Percentiles rank a stretch among this genome's conserved stretches.
phyloP scores from a whole-genome alignment of 2,113 vertebrate genomes.

The Fulica atra region DNA sequence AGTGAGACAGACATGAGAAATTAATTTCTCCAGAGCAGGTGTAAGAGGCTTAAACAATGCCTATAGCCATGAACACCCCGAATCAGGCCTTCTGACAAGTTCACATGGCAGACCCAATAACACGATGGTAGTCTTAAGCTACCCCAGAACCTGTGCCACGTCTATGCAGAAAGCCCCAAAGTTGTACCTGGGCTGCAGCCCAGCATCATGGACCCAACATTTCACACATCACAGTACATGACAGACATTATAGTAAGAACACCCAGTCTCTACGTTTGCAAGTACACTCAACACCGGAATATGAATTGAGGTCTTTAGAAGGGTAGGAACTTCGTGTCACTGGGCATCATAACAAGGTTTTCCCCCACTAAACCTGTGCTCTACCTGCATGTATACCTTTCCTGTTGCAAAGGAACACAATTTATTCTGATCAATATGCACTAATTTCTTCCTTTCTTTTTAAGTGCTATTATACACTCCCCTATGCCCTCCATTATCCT shows the following conservation, averaged over 20 bases:
- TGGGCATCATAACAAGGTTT: not conserved
- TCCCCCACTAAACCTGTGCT: not conserved
- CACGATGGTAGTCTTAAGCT: rapidly evolving
- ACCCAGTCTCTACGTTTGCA: not conserved
- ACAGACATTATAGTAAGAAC: not conserved
- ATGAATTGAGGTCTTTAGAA: not conserved
- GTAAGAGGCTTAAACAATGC: not conserved
- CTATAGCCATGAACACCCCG: not conserved
- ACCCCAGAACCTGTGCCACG: not conserved
- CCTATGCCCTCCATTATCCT: not conserved
- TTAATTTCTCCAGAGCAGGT: not conserved
- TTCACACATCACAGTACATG: not conserved
- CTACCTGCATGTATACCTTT: not conserved
- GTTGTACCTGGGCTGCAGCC: not conserved
- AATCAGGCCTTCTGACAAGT: not conserved
- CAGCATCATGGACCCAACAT: not conserved
- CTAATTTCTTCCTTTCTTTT: not conserved
- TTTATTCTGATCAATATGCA: not conserved
- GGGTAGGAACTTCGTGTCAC: not conserved
- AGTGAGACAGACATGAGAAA: not conserved
- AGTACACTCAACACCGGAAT: not conserved
- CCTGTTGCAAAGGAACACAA: not conserved
- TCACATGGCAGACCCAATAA: not conserved
- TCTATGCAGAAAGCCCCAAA: not conserved
- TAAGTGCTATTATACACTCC: not conserved